Evolutionary conservation across 2,113 vertebrate species (phyloP).

Genomic region (Plecotus auritus): DNA sequence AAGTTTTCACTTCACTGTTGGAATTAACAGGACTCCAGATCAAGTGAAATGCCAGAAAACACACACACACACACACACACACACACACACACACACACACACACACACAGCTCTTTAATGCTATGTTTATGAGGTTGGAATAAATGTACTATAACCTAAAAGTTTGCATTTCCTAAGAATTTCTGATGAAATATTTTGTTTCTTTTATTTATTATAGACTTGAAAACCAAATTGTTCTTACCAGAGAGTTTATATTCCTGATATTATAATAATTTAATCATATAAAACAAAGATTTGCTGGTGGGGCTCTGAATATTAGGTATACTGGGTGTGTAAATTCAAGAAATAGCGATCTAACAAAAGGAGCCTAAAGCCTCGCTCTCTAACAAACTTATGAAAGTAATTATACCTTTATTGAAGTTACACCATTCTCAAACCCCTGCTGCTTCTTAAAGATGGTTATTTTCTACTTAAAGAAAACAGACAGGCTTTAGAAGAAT

Average conservation of each 20-base stretch:
- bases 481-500: conserved; percentile 43
- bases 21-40: not conserved
- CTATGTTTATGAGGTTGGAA: not conserved
- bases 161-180: conserved; percentile 22
- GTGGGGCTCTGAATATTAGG: not conserved
- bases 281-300: conserved; percentile 40
- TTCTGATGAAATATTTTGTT: conserved; percentile 41
- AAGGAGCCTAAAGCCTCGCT: conserved; percentile 41
- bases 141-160: not conserved
- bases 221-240: not conserved
- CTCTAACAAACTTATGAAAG: conserved; percentile 52
- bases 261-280: conserved; percentile 46
- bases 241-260: not conserved
- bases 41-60: not conserved
- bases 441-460: conserved; percentile 58
- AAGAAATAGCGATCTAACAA: conserved; percentile 54
- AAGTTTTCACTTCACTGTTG: not conserved
- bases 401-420: conserved; percentile 61
- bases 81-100: no score
- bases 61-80: no score
- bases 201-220: conserved; percentile 20
- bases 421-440: conserved; percentile 20
- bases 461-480: conserved; percentile 65
- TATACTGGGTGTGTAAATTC: not conserved
- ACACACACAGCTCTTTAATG: not conserved